These are phyloP conservation scores for Gambusia yucatana DNA, from an alignment of 2,797 vertebrate species.

Conservation along the genomic window DNA sequence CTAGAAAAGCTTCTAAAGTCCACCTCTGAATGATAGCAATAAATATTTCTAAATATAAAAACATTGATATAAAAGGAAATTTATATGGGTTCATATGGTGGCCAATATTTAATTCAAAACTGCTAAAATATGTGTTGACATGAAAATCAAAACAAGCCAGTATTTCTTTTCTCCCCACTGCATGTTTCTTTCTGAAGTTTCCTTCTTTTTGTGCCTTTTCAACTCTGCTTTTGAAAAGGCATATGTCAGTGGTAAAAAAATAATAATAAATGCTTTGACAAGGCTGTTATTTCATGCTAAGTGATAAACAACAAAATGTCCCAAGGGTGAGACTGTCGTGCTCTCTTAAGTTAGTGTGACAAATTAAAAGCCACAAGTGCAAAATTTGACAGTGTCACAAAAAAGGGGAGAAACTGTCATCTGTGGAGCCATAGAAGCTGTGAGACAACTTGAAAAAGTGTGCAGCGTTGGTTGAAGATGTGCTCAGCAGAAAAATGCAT, in stretches of 20 bases:
- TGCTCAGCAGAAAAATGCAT: slow-evolving; percentile 28
- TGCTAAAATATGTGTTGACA: slow-evolving; percentile 11
- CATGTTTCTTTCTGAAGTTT: slow-evolving; percentile 21
- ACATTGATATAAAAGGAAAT: not conserved
- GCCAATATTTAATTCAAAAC: slow-evolving; percentile 1
- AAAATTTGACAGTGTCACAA: slow-evolving; percentile 48
- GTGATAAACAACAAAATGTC: slow-evolving; percentile 55
- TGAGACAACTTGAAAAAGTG: slow-evolving; percentile 17
- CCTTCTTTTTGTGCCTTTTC: slow-evolving; percentile 22
- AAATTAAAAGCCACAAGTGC: slow-evolving; percentile 58
- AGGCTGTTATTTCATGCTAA: slow-evolving; percentile 61
- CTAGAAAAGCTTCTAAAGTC: slow-evolving; percentile 39
- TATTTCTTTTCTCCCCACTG: slow-evolving; percentile 11
- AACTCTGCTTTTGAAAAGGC: slow-evolving; percentile 29
- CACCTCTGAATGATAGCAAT: slow-evolving; percentile 19
- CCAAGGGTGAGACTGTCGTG: slow-evolving; percentile 56
- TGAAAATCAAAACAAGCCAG: not conserved
- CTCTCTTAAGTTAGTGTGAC: slow-evolving; percentile 66
- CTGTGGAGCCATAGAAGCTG: slow-evolving; percentile 23
- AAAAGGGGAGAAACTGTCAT: slow-evolving; percentile 40
- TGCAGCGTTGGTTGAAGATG: slow-evolving; percentile 11
- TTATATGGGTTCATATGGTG: not conserved
- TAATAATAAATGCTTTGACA: slow-evolving; percentile 50
- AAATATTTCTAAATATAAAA: not conserved
- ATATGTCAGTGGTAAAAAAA: slow-evolving; percentile 49